Percentiles rank a stretch among this genome's conserved stretches.
Evolutionary conservation across 2,113 vertebrate genomes (phyloP).

Genomic region (Hydrochoerus hydrochaeris): DNA sequence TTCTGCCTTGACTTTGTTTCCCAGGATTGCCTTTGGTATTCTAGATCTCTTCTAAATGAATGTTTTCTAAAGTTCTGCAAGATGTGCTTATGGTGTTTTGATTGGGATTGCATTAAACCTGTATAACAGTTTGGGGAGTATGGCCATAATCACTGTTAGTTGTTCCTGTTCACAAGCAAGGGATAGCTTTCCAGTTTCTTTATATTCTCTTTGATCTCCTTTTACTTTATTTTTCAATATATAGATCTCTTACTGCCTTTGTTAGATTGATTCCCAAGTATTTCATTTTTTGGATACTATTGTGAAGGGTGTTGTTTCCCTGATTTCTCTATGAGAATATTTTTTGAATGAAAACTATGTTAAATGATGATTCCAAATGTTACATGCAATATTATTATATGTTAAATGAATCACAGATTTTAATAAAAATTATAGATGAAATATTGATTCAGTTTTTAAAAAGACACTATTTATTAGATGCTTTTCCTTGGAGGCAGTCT

Average conservation of each 20-base stretch:
- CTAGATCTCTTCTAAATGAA: background rate
- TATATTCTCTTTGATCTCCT: background rate
- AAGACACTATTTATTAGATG: background rate
- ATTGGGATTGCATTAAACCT: background rate
- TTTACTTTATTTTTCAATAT: background rate
- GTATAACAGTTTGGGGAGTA: background rate
- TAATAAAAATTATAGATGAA: background rate
- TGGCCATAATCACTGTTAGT: background rate
- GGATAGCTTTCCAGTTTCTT: background rate
- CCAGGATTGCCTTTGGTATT: background rate
- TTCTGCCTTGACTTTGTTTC: background rate
- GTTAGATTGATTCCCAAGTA: background rate
- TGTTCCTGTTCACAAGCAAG: background rate
- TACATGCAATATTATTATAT: background rate
- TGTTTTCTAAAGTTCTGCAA: background rate
- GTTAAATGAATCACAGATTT: background rate
- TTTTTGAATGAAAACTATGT: background rate
- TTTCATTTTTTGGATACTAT: background rate
- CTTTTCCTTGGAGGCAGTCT: background rate
- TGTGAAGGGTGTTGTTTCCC: background rate
- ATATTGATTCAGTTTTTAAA: background rate
- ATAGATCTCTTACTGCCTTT: background rate
- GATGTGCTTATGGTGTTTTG: background rate
- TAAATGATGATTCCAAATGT: background rate
- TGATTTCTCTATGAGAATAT: background rate